Conservation (phyloP, 2,797 vertebrate genomes). For the Mareca strepera region DNA sequence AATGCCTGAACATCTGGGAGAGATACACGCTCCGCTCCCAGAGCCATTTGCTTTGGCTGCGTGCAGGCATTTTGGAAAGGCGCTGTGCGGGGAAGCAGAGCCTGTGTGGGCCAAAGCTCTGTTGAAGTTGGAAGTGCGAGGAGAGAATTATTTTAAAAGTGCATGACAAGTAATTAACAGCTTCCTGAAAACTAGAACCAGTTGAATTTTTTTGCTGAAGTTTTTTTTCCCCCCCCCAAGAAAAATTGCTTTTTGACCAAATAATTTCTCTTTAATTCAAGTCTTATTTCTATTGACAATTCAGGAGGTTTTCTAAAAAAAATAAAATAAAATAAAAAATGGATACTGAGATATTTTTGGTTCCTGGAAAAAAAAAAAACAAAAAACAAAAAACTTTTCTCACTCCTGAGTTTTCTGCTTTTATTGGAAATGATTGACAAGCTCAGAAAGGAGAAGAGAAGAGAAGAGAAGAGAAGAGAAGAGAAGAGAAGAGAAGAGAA, state of each 20-base stretch:
- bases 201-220: neutral
- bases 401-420: neutral
- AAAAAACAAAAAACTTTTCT: neutral
- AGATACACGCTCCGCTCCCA: neutral
- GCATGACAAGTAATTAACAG: neutral
- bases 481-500: too few species aligned
- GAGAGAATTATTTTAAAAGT: neutral
- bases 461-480: too few species aligned
- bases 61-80: neutral
- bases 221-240: neutral
- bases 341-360: neutral
- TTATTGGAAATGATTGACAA: neutral
- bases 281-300: neutral
- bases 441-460: too few species aligned
- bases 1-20: constrained; percentile 6
- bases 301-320: neutral
- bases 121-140: neutral
- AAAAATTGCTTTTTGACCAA: neutral
- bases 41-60: constrained; percentile 24
- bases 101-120: neutral
- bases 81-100: neutral
- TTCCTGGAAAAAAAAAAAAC: neutral
- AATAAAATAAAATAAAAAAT: neutral
- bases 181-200: neutral
- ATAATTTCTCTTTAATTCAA: neutral